phyloP scores from a whole-genome alignment of 2,888 invertebrate species.

The Rotaria socialis region DNA sequence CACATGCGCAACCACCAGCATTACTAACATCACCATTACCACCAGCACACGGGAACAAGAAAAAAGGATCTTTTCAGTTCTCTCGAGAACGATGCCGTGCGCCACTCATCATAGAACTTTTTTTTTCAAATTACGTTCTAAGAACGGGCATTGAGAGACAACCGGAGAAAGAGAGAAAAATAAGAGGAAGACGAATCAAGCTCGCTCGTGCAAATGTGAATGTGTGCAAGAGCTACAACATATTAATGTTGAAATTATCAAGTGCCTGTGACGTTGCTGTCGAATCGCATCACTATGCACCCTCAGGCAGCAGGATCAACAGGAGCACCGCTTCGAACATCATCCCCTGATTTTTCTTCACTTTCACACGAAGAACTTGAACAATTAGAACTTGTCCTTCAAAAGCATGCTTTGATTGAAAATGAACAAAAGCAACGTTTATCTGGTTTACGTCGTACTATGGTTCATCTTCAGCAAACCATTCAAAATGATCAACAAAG shows the following conservation, averaged over 20 bases:
- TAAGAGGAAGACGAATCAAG: background rate
- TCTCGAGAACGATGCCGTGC: background rate
- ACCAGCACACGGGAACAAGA: slow-evolving; percentile 1
- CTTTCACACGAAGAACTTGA: slow-evolving; percentile 35
- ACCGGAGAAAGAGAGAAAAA: background rate
- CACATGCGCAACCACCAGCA: background rate
- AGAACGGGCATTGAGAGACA: background rate
- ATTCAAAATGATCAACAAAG: slow-evolving; percentile 1
- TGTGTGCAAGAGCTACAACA: background rate
- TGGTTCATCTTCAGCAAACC: slow-evolving; percentile 21
- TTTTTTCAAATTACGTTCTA: background rate
- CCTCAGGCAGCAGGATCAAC: background rate
- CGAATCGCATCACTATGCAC: background rate
- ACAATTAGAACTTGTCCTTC: slow-evolving; percentile 40
- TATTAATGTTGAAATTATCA: slow-evolving; percentile 23
- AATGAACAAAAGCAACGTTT: slow-evolving; percentile 33
- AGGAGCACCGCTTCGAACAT: background rate
- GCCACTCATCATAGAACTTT: background rate
- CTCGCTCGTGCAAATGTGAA: background rate
- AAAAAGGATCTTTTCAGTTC: slow-evolving; percentile 25
- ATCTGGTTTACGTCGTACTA: background rate
- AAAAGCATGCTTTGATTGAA: slow-evolving; percentile 41
- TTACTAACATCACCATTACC: background rate
- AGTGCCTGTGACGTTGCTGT: slow-evolving; percentile 13
- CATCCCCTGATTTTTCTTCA: slow-evolving; percentile 12